phyloP scores from a whole-genome alignment of 2,888 invertebrate species.

The Euclidia mi region DNA sequence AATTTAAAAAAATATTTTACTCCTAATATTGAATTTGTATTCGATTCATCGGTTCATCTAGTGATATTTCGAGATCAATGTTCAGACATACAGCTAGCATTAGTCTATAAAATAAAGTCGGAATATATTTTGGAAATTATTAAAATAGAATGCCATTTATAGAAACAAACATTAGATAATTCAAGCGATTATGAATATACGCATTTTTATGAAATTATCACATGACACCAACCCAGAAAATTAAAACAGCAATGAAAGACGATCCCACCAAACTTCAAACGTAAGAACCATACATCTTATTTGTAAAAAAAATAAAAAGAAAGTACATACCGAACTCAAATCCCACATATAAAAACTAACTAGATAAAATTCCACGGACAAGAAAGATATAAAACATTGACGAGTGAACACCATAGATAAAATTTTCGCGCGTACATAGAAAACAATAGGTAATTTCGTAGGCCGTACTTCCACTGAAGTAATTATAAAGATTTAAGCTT shows the following conservation, averaged over 20 bases:
- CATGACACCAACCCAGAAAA: too few species aligned
- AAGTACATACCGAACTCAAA: conserved; percentile 10
- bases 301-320: conserved; percentile 17
- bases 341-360: conserved; percentile 50
- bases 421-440: conserved; percentile 32
- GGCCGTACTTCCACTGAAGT: conserved; percentile 33
- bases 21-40: too few species aligned
- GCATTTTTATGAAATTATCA: too few species aligned
- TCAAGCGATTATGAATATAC: too few species aligned
- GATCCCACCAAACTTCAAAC: conserved; percentile 19
- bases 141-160: too few species aligned
- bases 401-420: conserved; percentile 26
- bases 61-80: too few species aligned
- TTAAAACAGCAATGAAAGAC: background rate
- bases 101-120: too few species aligned
- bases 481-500: conserved; percentile 40
- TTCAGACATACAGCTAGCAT: too few species aligned
- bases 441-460: conserved; percentile 65
- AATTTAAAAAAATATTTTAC: too few species aligned
- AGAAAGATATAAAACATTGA: conserved; percentile 54
- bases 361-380: conserved; percentile 37
- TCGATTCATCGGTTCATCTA: too few species aligned
- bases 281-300: conserved; percentile 27
- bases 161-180: too few species aligned
- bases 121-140: too few species aligned